Conservation (phyloP, 2,888 invertebrate genomes). For the Margaritifera margaritifera region DNA sequence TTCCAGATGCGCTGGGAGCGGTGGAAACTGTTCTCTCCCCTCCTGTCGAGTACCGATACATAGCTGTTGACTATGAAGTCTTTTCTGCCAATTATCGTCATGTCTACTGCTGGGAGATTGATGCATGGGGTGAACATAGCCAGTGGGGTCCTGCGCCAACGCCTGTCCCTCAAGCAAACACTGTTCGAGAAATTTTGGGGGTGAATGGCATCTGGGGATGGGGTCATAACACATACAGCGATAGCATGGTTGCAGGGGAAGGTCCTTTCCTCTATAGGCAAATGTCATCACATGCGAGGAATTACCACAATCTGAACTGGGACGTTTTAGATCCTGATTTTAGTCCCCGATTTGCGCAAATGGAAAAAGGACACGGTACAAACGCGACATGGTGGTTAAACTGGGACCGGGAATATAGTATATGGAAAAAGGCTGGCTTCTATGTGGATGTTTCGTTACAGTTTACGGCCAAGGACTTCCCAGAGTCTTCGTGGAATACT, state of each 20-base stretch:
- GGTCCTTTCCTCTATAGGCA: constrained; percentile 45
- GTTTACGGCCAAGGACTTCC: constrained; percentile 43
- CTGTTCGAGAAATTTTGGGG: constrained; percentile 43
- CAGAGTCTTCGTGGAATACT: constrained; percentile 41
- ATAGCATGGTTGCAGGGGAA: constrained; percentile 21
- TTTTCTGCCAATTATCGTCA: constrained; percentile 31
- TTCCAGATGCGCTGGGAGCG: constrained; percentile 40
- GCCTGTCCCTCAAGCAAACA: constrained; percentile 30
- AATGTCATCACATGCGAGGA: constrained; percentile 51
- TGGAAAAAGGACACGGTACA: constrained; percentile 50
- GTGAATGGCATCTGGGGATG: constrained; percentile 62
- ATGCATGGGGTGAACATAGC: constrained; percentile 43
- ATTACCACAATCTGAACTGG: constrained; percentile 56
- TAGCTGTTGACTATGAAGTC: constrained; percentile 34
- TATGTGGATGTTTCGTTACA: constrained; percentile 50
- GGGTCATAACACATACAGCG: constrained; percentile 45
- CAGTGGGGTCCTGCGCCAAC: constrained; percentile 34
- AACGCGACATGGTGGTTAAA: constrained; percentile 51
- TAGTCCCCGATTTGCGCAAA: constrained; percentile 40
- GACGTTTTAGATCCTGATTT: constrained; percentile 49
- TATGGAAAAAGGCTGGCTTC: constrained; percentile 44
- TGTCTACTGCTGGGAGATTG: constrained; percentile 49
- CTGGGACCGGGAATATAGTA: constrained; percentile 54
- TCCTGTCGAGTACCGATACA: constrained; percentile 20
- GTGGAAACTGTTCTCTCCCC: constrained; percentile 30